Base-by-base conservation (phyloP, 1,140 invertebrate genomes). In the Panagrolaimus sp. region DNA sequence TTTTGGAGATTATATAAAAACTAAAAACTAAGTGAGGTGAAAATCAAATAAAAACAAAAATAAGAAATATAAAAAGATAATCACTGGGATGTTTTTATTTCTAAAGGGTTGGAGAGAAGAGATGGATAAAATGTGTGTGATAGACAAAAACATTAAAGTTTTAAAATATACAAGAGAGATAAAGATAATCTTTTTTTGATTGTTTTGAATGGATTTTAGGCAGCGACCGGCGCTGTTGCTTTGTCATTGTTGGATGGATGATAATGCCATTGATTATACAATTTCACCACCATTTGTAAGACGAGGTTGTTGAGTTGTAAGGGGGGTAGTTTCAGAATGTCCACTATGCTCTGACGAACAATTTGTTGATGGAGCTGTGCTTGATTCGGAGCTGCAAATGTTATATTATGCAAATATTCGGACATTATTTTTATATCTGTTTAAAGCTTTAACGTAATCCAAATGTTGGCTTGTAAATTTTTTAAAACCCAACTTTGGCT, bases 11-110 rank as follows among this genome's bases (percentile, higher is more conserved):
- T 38, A 38, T 21, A 26, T n/a, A 58, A 58, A 58, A 28, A 58
- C 52, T 58, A 58, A 21, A n/a, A 21, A n/a, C 52, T 58, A 58
- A 58, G 52, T 58, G 52, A 58, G 52, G 52, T 58, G 52, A 28
- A 28, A 24, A 21, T n/a, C 48, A 21, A 24, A 58, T 21, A 58
- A 21, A 58, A 58, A 58, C 21, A 28, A 2, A n/a, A 8, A 58
- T 58, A 21, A n/a, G 52, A 28, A 58, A 28, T 26, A 28, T 12
- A 21, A 21, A 58, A 21, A 17, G 52, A 58, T 58, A 58, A 58
- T n/a, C n/a, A 17, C 14, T 58, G 21, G 28, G 26, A 21, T 21
- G 15, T 15, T 14, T 47, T 47, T 47, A 47, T 14, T 47, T 14
- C 15, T 47, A 47, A 17, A 47, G 1, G 48, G 48, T 52, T 15